Conservation (phyloP, 2,888 invertebrate genomes). For the Metellina segmentata region DNA sequence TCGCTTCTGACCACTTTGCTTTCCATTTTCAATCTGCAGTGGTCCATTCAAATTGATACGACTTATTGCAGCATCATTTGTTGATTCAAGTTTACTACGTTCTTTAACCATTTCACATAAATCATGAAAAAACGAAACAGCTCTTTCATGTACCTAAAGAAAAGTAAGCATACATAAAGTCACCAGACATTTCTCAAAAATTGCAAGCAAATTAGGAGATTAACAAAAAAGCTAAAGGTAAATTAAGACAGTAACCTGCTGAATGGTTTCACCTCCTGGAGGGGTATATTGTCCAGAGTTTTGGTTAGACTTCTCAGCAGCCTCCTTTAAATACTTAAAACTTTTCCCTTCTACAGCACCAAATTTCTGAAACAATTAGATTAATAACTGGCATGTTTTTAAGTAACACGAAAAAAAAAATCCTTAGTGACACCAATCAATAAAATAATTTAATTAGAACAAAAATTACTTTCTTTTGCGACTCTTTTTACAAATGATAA, state of each 20-base stretch:
- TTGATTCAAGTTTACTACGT: constrained; percentile 47
- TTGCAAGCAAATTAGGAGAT: not conserved
- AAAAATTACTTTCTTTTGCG: too few relatives aligned
- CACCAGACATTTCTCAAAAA: too few relatives aligned
- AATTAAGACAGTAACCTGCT: constrained; percentile 59
- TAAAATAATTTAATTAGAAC: too few relatives aligned
- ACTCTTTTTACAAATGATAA: too few relatives aligned
- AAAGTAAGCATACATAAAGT: not conserved
- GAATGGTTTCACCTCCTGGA: constrained; percentile 75
- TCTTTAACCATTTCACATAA: constrained; percentile 77
- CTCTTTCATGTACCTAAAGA: constrained; percentile 77
- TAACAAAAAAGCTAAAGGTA: not conserved
- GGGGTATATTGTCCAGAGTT: constrained; percentile 68
- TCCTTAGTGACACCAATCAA: not conserved
- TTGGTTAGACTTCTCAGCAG: constrained; percentile 69
- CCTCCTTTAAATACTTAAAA: constrained; percentile 73
- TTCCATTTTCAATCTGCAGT: constrained; percentile 53
- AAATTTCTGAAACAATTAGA: constrained; percentile 69
- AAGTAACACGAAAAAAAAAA: not conserved
- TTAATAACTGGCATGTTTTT: too few relatives aligned
- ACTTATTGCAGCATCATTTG: constrained; percentile 43
- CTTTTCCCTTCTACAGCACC: constrained; percentile 75
- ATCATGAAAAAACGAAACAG: constrained; percentile 78
- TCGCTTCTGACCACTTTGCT: constrained; percentile 66
- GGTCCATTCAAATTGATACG: constrained; percentile 55